These are phyloP conservation scores for Drosophila emarginata DNA, from an alignment of 2,888 invertebrate genomes.

Conservation along the genomic window DNA sequence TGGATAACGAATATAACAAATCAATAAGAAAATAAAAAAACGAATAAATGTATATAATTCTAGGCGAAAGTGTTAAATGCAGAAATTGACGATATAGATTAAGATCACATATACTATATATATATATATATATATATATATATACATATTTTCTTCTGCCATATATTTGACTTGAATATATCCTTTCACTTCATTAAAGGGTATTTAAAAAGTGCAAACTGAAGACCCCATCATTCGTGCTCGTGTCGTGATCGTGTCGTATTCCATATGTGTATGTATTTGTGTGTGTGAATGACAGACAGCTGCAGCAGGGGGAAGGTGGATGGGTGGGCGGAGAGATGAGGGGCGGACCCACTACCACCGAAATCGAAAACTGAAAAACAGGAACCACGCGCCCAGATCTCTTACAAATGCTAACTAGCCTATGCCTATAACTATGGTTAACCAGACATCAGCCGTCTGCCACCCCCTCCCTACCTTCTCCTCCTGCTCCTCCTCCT, in stretches of 20 bases:
- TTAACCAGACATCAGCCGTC: conserved; percentile 13
- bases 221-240: conserved; percentile 39
- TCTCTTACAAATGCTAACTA: conserved; percentile 62
- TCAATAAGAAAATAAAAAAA: no score
- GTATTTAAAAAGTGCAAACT: not conserved
- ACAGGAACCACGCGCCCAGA: conserved; percentile 58
- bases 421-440: conserved; percentile 47
- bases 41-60: no score
- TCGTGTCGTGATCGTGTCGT: conserved; percentile 59
- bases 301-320: conserved; percentile 8
- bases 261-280: conserved; percentile 27
- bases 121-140: not conserved
- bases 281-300: conserved; percentile 31
- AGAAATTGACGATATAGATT: no score
- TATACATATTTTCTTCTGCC: not conserved
- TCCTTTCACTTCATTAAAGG: not conserved
- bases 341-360: conserved; percentile 14
- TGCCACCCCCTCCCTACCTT: conserved; percentile 15
- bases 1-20: no score
- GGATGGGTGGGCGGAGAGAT: conserved; percentile 33
- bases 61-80: no score
- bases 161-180: not conserved
- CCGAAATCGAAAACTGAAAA: conserved; percentile 47
- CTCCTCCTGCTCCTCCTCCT: not conserved
- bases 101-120: not conserved